A percentile compares a stretch with the other conserved stretches of the same genome.
Conservation (phyloP, 2,888 invertebrate genomes). For the Cosmia trapezina region DNA sequence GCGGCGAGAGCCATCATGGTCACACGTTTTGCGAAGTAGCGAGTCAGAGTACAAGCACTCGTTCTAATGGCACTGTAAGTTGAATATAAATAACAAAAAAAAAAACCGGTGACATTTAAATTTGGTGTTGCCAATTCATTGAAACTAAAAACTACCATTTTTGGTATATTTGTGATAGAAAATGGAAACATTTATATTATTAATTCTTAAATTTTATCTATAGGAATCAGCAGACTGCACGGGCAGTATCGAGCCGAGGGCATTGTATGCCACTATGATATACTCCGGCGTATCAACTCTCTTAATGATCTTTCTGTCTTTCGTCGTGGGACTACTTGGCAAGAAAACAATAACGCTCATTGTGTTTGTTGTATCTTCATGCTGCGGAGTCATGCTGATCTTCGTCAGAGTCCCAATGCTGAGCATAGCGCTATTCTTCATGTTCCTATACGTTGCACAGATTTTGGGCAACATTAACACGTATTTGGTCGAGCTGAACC, state of each 20-base stretch:
- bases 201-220: slow-evolving; percentile 45
- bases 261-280: slow-evolving; percentile 81
- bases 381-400: slow-evolving; percentile 74
- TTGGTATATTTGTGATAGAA: background rate
- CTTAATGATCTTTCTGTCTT: slow-evolving; percentile 76
- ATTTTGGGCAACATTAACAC: slow-evolving; percentile 83
- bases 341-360: slow-evolving; percentile 76
- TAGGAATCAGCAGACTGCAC: slow-evolving; percentile 76
- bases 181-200: background rate
- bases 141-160: background rate
- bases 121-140: background rate
- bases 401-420: slow-evolving; percentile 77
- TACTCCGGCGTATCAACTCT: slow-evolving; percentile 76
- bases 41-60: slow-evolving; percentile 73
- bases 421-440: slow-evolving; percentile 79
- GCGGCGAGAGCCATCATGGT: slow-evolving; percentile 70
- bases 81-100: background rate
- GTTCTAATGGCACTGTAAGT: slow-evolving; percentile 69
- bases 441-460: slow-evolving; percentile 79
- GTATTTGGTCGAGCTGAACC: slow-evolving; percentile 83
- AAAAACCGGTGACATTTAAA: background rate
- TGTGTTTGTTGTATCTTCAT: slow-evolving; percentile 72
- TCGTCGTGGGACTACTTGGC: slow-evolving; percentile 77
- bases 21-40: slow-evolving; percentile 82
- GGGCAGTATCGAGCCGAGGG: slow-evolving; percentile 73